Conservation (phyloP, 2,888 invertebrate species). For the Onchidella celtica region DNA sequence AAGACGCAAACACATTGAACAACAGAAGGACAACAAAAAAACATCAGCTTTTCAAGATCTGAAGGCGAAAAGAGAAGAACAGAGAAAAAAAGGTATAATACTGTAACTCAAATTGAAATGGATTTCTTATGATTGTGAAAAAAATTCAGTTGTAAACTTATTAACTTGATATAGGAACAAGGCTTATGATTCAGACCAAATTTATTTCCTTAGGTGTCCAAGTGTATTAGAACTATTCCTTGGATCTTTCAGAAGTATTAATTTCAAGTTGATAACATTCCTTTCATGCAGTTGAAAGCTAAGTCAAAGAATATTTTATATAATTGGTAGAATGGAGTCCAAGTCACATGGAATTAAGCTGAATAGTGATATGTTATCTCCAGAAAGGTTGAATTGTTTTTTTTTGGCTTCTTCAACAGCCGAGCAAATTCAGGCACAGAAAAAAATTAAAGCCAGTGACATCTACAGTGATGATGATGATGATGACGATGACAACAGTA, state of each 20-base stretch:
- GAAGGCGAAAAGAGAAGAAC: constrained; percentile 94
- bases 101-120: neutral
- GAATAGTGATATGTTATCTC: neutral
- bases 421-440: constrained; percentile 80
- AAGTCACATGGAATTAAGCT: too few relatives aligned
- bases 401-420: constrained; percentile 36
- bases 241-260: too few relatives aligned
- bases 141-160: too few relatives aligned
- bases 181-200: too few relatives aligned
- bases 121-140: too few relatives aligned
- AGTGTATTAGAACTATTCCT: too few relatives aligned
- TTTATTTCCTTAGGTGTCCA: too few relatives aligned
- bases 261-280: too few relatives aligned
- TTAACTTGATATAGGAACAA: too few relatives aligned
- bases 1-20: constrained; percentile 94
- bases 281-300: too few relatives aligned
- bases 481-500: constrained; percentile 72
- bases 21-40: constrained; percentile 88
- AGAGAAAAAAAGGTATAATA: constrained; percentile 85
- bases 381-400: neutral
- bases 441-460: constrained; percentile 95
- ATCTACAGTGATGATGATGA: constrained; percentile 88
- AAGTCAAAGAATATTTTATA: too few relatives aligned
- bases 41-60: constrained; percentile 96
- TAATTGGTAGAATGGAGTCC: too few relatives aligned